Evolutionary conservation across 2,113 vertebrate genomes (phyloP), one percentile per base, ranked within the genome.

Genomic region (Pseudolaguvia tuberculata): DNA sequence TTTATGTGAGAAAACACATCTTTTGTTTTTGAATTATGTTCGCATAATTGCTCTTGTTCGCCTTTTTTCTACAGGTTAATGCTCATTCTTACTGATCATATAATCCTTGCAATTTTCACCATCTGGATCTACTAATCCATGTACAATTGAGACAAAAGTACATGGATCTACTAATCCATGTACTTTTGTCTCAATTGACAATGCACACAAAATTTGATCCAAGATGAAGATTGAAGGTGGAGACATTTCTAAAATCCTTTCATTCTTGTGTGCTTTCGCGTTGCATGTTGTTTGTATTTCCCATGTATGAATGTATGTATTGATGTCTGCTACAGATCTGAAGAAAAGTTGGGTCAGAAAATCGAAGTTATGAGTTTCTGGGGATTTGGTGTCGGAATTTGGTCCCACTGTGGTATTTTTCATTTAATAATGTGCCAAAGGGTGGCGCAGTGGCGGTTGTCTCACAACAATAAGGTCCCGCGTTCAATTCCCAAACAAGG

Each of bases 11-110:
- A 21, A 12, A 21, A 50, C 23, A 62, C 58, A 31, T 21, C 21
- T 20, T n/a, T 57, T 61, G 21, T 21, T 78, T 76, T 79, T 73
- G 58, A 47, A 50, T 58, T 35, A 52, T 76, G 71, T 76, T 66
- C 59, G 57, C 73, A 35, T 78, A 63, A 79, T 61, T 74, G 70
- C 35, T 25, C 35, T 23, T 73, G 42, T 75, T 76, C n/a, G 23
- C 13, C 5, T 31, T 39, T 29, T 21, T 61, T 58, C 52, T 73
- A 50, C 21, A 48, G 7, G 25, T 35, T 72, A 75, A 65, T 72
- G 11, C 20, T 79, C 11, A 47, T 65, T 69, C 69, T 73, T 31
- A 70, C 51, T 66, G 79, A 55, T 50, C 14, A 47, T 57, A 29
- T 59, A 52, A 70, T 9, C 47, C 35, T 23, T 47, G 50, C 18